phyloP scores from a whole-genome alignment of 2,113 vertebrate genomes.

The Andinoacara biseriatus region DNA sequence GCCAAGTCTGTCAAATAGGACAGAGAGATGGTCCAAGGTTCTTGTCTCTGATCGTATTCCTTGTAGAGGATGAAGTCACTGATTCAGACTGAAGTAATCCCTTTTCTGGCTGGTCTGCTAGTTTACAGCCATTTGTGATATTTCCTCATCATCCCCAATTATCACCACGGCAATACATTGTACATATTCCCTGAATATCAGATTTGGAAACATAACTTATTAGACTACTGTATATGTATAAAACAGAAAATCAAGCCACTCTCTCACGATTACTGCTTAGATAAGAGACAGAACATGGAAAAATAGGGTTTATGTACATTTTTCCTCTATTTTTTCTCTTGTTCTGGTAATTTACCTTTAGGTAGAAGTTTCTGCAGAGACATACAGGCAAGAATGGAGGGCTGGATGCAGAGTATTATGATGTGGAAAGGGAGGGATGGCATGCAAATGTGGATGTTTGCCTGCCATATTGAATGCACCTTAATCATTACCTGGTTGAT shows the following conservation, averaged over 20 bases:
- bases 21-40: constrained; percentile 44
- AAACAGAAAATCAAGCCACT: neutral
- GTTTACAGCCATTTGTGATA: constrained; percentile 21
- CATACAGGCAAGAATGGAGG: neutral
- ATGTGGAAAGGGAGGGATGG: neutral
- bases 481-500: neutral
- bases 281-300: neutral
- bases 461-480: neutral
- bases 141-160: neutral
- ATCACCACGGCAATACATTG: neutral
- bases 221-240: neutral
- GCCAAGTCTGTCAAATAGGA: constrained; percentile 56
- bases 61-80: constrained; percentile 58
- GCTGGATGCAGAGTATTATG: neutral
- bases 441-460: neutral
- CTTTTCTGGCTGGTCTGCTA: neutral
- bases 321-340: neutral
- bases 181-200: constrained; percentile 7
- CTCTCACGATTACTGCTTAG: neutral
- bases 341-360: neutral
- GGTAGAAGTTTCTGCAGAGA: neutral
- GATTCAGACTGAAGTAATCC: constrained; percentile 32
- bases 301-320: neutral
- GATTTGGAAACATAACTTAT: neutral
- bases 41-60: constrained; percentile 37